phyloP scores from a whole-genome alignment of 2,888 invertebrate genomes.

The Scrobipalpa atriplicella region DNA sequence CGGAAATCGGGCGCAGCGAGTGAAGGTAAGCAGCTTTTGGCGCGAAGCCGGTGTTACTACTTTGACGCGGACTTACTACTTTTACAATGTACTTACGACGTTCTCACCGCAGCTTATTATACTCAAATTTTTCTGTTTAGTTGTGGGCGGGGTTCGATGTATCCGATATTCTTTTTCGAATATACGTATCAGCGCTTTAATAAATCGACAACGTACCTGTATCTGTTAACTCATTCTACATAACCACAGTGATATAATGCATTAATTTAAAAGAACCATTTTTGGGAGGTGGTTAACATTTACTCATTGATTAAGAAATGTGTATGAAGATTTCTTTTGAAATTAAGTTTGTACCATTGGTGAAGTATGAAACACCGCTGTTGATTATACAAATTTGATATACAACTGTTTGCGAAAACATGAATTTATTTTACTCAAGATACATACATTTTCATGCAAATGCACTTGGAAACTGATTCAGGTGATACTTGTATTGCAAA shows the following conservation, averaged over 20 bases:
- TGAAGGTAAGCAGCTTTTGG: slow-evolving; percentile 76
- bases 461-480: slow-evolving; percentile 15
- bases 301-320: not conserved
- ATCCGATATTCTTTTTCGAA: not conserved
- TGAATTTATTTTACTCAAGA: slow-evolving; percentile 23
- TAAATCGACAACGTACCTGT: not conserved
- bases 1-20: slow-evolving; percentile 49
- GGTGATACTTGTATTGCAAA: not conserved
- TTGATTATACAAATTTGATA: not conserved
- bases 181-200: not conserved
- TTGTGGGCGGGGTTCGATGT: slow-evolving; percentile 19
- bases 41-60: slow-evolving; percentile 51
- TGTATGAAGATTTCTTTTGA: not conserved
- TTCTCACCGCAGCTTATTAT: not conserved
- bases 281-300: not conserved
- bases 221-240: not conserved
- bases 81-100: not conserved
- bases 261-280: slow-evolving; percentile 8
- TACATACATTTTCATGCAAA: slow-evolving; percentile 31
- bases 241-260: not conserved
- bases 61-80: slow-evolving; percentile 32
- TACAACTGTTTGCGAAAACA: slow-evolving; percentile 19
- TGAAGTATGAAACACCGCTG: not conserved
- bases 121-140: slow-evolving; percentile 4
- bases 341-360: not conserved